Evolutionary conservation across 2,888 invertebrate species (phyloP).

Genomic region (Chironomus riparius): DNA sequence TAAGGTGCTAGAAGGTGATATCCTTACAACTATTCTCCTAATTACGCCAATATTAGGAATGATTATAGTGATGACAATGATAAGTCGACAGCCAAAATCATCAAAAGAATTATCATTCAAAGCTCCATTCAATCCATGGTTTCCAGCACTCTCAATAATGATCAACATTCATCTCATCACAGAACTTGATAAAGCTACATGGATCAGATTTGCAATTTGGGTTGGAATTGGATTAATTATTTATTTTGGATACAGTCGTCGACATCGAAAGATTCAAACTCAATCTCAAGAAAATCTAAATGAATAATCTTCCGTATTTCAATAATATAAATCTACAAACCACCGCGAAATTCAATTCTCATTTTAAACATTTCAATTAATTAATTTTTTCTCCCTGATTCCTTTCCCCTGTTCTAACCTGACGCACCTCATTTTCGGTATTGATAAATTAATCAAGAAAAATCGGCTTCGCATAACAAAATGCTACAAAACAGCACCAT

Average conservation of each 20-base stretch:
- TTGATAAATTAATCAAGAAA: background rate
- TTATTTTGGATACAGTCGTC: conserved; percentile 24
- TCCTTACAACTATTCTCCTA: conserved; percentile 36
- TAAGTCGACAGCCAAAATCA: conserved; percentile 55
- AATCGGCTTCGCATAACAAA: background rate
- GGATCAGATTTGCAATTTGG: conserved; percentile 79
- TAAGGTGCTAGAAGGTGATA: background rate
- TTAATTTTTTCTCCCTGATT: background rate
- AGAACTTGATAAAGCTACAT: conserved; percentile 55
- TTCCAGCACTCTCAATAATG: conserved; percentile 73
- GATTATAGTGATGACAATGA: conserved; percentile 44
- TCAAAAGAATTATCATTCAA: conserved; percentile 54
- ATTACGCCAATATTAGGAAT: conserved; percentile 33
- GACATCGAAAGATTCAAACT: background rate
- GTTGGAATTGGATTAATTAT: conserved; percentile 57
- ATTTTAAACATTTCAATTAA: background rate
- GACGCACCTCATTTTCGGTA: background rate
- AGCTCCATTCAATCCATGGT: conserved; percentile 71
- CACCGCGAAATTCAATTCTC: background rate
- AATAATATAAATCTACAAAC: background rate
- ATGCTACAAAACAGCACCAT: too few species aligned
- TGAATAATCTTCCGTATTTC: background rate
- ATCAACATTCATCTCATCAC: conserved; percentile 76
- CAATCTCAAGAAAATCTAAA: background rate
- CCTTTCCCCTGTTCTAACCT: background rate